A percentile compares a stretch with the other conserved stretches of the same genome.
phyloP scores from a whole-genome alignment of 2,797 vertebrate genomes.

The Notamacropus eugenii region DNA sequence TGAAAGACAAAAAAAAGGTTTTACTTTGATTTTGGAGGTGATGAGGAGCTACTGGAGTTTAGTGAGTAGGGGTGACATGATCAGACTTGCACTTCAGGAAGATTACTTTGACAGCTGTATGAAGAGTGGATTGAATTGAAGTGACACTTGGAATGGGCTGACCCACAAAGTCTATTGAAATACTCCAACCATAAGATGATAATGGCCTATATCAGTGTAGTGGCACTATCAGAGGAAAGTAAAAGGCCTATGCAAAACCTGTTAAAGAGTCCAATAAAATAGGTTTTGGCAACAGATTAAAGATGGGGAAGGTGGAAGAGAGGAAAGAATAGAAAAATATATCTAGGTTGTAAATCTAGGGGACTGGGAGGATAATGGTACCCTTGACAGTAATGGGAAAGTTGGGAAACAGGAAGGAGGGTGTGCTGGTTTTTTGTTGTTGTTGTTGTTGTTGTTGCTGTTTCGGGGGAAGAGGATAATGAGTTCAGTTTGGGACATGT shows the following conservation, averaged over 20 bases:
- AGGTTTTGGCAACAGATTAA: not conserved
- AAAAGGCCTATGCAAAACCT: not conserved
- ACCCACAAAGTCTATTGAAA: not conserved
- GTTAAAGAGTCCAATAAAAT: not conserved
- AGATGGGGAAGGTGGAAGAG: not conserved
- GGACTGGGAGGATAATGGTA: not conserved
- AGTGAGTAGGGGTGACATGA: not conserved
- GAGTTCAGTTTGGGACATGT: not conserved
- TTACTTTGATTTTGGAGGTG: not conserved
- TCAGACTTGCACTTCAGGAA: not conserved
- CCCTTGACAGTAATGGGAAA: not conserved
- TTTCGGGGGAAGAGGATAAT: not conserved
- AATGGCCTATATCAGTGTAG: not conserved
- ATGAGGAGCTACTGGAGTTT: not conserved
- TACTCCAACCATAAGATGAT: not conserved
- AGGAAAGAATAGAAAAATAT: not conserved
- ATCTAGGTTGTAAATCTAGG: not conserved
- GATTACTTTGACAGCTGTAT: not conserved
- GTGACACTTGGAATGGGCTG: not conserved
- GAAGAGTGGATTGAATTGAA: not conserved
- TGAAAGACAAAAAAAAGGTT: not conserved
- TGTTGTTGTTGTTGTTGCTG: too few species aligned
- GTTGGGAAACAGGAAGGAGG: not conserved
- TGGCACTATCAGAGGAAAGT: not conserved
- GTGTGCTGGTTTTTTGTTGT: too few species aligned